A percentile compares a stretch with the other conserved stretches of the same genome.
Evolutionary conservation across 2,113 vertebrate species (phyloP).

Genomic region (Condylura cristata): DNA sequence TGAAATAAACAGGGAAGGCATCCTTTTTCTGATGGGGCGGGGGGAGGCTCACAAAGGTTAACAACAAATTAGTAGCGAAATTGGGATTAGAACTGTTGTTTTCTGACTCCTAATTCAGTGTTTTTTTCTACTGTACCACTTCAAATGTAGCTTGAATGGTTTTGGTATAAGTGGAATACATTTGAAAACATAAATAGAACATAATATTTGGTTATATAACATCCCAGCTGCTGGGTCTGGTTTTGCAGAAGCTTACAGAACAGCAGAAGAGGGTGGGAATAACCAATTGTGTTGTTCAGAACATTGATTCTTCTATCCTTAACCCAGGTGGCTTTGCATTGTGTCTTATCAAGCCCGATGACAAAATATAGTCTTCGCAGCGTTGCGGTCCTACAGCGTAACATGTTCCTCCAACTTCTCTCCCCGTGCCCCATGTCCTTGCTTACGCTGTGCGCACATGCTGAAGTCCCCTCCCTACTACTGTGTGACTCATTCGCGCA

Average conservation of each 20-base stretch:
- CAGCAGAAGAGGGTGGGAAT: constrained; percentile 63
- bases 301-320: constrained; percentile 11
- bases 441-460: background rate
- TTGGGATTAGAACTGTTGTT: constrained; percentile 54
- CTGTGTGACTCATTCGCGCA: constrained; percentile 30
- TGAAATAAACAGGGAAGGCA: constrained; percentile 27
- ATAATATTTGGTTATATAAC: constrained; percentile 73
- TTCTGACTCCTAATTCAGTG: constrained; percentile 43
- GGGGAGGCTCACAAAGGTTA: constrained; percentile 27
- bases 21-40: background rate
- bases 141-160: constrained; percentile 46
- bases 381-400: background rate
- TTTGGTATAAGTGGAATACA: constrained; percentile 65
- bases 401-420: background rate
- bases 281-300: constrained; percentile 48
- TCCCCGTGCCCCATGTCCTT: constrained; percentile 4
- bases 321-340: background rate
- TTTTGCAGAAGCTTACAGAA: constrained; percentile 64
- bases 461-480: background rate
- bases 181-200: constrained; percentile 74
- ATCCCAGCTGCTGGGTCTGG: constrained; percentile 65
- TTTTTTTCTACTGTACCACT: constrained; percentile 42
- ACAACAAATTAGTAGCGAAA: constrained; percentile 45
- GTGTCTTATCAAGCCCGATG: background rate
- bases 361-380: constrained; percentile 39